A percentile compares a stretch with the other conserved stretches of the same genome.
These are phyloP conservation scores for Bombus ignitus DNA, from an alignment of 1,140 invertebrate species.

Conservation along the genomic window DNA sequence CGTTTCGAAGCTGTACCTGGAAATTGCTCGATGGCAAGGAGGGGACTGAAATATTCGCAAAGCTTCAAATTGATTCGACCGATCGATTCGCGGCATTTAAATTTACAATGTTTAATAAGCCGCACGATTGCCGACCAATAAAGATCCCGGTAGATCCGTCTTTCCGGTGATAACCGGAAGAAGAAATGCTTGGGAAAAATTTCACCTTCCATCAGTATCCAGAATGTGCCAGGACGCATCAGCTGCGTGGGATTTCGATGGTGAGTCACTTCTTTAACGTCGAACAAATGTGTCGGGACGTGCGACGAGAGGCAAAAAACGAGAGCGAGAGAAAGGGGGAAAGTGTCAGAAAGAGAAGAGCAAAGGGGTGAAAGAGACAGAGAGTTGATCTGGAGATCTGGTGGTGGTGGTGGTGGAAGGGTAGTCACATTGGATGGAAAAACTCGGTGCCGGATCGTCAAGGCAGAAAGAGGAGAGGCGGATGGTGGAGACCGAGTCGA, in stretches of 20 bases:
- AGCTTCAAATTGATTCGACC: constrained; percentile 28
- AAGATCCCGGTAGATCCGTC: constrained; percentile 16
- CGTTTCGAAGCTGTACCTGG: neutral
- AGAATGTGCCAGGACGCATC: constrained; percentile 64
- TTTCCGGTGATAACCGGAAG: too few species aligned
- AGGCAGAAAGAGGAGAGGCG: constrained; percentile 18
- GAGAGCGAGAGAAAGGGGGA: neutral
- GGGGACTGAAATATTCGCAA: constrained; percentile 37
- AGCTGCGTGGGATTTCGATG: constrained; percentile 70
- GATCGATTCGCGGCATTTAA: constrained; percentile 39
- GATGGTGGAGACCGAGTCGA: constrained; percentile 16
- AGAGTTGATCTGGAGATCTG: constrained; percentile 39
- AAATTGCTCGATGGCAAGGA: neutral
- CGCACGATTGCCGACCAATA: constrained; percentile 30
- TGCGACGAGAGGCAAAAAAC: constrained; percentile 56
- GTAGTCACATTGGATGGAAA: constrained; percentile 44
- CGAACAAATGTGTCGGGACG: constrained; percentile 74
- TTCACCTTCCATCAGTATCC: constrained; percentile 59
- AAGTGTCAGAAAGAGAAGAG: neutral
- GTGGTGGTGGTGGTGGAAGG: constrained; percentile 27
- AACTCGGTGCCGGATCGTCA: constrained; percentile 37
- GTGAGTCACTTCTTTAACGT: constrained; percentile 72
- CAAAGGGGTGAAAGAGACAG: constrained; percentile 11
- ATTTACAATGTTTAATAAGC: constrained; percentile 59
- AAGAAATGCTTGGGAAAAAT: constrained; percentile 54